phyloP scores from a whole-genome alignment of 2,888 invertebrate species.

The Pandemis cinnamomeana region DNA sequence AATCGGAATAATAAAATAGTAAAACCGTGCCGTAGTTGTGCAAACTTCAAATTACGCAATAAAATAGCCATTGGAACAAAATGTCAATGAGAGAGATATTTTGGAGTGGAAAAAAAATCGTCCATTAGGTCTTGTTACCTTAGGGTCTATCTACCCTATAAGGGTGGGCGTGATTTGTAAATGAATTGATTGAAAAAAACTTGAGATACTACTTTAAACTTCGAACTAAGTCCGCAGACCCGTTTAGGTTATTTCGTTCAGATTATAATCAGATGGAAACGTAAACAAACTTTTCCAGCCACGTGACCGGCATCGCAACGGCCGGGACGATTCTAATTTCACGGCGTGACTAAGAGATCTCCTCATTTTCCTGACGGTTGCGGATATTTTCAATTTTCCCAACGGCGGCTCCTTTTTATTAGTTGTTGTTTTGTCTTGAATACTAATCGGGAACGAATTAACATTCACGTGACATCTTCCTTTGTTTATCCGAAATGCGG shows the following conservation, averaged over 20 bases:
- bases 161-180: too few relatives aligned
- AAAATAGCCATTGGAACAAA: too few relatives aligned
- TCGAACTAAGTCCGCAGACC: slow-evolving; percentile 13
- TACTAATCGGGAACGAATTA: slow-evolving; percentile 75
- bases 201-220: neutral
- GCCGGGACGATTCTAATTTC: slow-evolving; percentile 73
- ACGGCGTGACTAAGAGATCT: slow-evolving; percentile 76
- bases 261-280: slow-evolving; percentile 70
- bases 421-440: slow-evolving; percentile 81
- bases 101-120: too few relatives aligned
- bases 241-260: slow-evolving; percentile 24
- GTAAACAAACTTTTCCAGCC: slow-evolving; percentile 76
- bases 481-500: slow-evolving; percentile 58
- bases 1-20: neutral
- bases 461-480: slow-evolving; percentile 69
- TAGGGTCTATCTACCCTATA: too few relatives aligned
- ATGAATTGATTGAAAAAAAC: neutral
- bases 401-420: slow-evolving; percentile 79
- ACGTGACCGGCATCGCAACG: slow-evolving; percentile 72
- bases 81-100: too few relatives aligned
- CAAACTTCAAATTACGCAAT: neutral
- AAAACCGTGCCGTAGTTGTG: neutral
- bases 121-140: too few relatives aligned
- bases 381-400: slow-evolving; percentile 84
- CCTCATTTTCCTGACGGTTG: slow-evolving; percentile 81